phyloP scores from a whole-genome alignment of 2,888 invertebrate genomes.

The Eupithecia subfuscata region DNA sequence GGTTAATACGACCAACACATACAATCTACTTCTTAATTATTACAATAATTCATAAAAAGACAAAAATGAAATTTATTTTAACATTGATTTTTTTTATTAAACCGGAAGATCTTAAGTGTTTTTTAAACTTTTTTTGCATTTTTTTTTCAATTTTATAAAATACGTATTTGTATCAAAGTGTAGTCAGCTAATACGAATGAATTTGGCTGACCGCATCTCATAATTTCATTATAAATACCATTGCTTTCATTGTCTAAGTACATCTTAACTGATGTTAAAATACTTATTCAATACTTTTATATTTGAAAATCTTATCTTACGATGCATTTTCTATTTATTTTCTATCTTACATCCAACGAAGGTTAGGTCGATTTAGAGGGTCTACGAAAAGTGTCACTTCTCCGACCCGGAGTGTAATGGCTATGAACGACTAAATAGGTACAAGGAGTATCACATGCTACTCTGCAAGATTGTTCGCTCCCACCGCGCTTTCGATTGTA shows the following conservation, averaged over 20 bases:
- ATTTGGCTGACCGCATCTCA: constrained; percentile 74
- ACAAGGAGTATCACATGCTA: constrained; percentile 81
- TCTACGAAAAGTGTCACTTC: constrained; percentile 40
- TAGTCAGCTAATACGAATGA: constrained; percentile 77
- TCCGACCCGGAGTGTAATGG: constrained; percentile 40
- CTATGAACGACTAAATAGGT: constrained; percentile 67
- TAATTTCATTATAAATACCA: constrained; percentile 79
- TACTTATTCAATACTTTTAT: constrained; percentile 81
- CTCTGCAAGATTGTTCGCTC: constrained; percentile 71
- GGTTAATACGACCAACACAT: constrained; percentile 79
- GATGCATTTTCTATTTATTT: constrained; percentile 79
- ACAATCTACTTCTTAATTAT: constrained; percentile 80
- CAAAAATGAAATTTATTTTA: constrained; percentile 73
- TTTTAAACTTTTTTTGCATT: constrained; percentile 68
- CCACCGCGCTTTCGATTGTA: constrained; percentile 60
- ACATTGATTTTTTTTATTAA: constrained; percentile 67
- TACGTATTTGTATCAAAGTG: constrained; percentile 82
- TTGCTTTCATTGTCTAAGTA: constrained; percentile 79
- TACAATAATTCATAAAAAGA: constrained; percentile 79
- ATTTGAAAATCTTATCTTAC: constrained; percentile 80
- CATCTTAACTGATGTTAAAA: constrained; percentile 80
- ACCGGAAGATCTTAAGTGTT: constrained; percentile 81
- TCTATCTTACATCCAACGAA: constrained; percentile 74
- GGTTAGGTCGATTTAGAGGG: constrained; percentile 63
- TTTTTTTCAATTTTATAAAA: constrained; percentile 75